A percentile compares a stretch with the other conserved stretches of the same genome.
Conservation (phyloP, 2,797 vertebrate genomes). For the Cygnus olor region DNA sequence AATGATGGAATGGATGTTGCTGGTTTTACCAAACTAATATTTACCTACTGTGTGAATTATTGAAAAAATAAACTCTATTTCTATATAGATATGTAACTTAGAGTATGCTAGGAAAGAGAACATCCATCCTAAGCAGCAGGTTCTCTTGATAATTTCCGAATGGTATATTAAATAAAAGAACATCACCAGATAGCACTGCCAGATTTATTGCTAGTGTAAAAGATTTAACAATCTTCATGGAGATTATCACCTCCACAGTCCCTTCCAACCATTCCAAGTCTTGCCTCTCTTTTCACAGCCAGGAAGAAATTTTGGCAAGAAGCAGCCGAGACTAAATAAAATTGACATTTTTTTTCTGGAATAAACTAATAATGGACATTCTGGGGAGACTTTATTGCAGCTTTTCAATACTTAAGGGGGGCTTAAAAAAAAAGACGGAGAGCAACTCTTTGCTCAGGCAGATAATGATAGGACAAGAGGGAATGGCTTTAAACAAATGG, state of each 20-base stretch:
- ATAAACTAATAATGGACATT: background rate
- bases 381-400: background rate
- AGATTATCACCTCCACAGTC: background rate
- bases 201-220: background rate
- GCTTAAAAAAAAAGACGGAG: too few relatives aligned
- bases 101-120: rapidly evolving
- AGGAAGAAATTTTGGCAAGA: background rate
- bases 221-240: background rate
- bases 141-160: background rate
- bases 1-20: background rate
- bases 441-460: too few relatives aligned
- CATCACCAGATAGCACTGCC: background rate
- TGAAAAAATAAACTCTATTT: background rate
- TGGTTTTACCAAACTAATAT: background rate
- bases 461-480: too few relatives aligned
- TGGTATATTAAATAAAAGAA: background rate
- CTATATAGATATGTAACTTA: background rate
- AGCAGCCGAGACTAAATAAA: background rate
- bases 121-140: background rate
- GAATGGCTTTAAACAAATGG: too few relatives aligned
- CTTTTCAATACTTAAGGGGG: too few relatives aligned
- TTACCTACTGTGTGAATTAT: background rate
- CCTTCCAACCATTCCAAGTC: background rate
- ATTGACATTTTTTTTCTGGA: background rate
- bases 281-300: background rate